A percentile compares a stretch with the other conserved stretches of the same genome.
These are phyloP conservation scores for Stomatorhinus ivindoensis DNA, from an alignment of 2,113 vertebrate genomes.

Conservation along the genomic window DNA sequence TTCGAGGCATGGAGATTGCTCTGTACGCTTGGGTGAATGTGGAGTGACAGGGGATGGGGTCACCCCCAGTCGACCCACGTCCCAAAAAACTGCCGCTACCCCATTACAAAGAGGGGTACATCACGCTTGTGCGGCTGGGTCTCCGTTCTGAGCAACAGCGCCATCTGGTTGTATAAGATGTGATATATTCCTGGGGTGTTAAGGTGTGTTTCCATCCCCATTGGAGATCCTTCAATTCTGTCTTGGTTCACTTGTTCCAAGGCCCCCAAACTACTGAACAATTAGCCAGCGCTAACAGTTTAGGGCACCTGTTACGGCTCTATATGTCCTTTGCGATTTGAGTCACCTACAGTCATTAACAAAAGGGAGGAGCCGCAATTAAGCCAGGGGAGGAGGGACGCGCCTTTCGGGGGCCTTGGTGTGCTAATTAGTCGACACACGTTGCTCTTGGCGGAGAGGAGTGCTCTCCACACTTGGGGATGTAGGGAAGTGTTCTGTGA, in stretches of 20 bases:
- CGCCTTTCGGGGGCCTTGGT: neutral
- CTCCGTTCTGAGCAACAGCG: neutral
- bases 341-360: neutral
- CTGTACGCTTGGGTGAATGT: neutral
- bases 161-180: neutral
- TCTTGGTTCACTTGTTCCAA: neutral
- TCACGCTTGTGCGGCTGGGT: neutral
- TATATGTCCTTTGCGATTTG: neutral
- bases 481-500: neutral
- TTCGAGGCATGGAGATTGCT: neutral
- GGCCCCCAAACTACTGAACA: neutral
- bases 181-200: neutral
- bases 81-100: neutral
- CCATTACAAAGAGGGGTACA: neutral
- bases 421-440: neutral
- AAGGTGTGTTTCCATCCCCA: neutral
- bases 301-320: neutral
- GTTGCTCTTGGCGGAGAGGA: neutral
- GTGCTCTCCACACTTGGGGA: neutral
- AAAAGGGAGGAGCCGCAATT: neutral
- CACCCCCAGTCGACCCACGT: neutral
- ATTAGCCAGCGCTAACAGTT: neutral
- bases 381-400: neutral
- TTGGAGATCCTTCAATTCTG: neutral
- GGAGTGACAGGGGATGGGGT: neutral